Evolutionary conservation across 2,888 invertebrate genomes (phyloP), one percentile per base, ranked within the genome.

Genomic region (Trileptium ribeirensis): DNA sequence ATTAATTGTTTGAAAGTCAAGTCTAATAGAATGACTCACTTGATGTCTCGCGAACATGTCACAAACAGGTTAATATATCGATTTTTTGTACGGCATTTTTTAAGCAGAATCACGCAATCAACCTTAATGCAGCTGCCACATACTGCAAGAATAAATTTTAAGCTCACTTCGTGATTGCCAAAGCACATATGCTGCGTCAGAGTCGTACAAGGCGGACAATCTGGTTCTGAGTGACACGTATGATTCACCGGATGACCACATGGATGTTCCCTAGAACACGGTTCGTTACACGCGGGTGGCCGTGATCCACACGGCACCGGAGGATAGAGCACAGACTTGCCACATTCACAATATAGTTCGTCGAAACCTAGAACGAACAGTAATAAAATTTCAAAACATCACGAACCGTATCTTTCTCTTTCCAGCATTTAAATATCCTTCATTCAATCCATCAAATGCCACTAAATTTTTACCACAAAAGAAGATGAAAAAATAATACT

Each of bases 251-350:
- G 92, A 90, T 97, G 97, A 1, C 91, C 91, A 89, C 97, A 97
- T 0, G 92, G 85, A 84, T 96, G 94, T 39, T 89, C 87, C 75
- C 95, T 92, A 0, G 92, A 91, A 89, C 97, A 98, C 0, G 93
- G 93, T 31, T 92, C 91, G 74, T 90, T 90, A 90, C 98, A 98
- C 1, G 91, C 89, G 0, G 97, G 97, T 1, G 93, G 93, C 82
- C 93, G 92, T 0, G 95, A 94, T 31, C 97, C 97, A 89, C 98
- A 98, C 0, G 94, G 92, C 78, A 98, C 93, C 0, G 98, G 98
- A 0, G 98, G 97, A 88, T 93, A 93, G 80, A 94, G 89, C 39
- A 96, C 94, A 84, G 93, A 92, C 0, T 92, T 91, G 3, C 97
- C 97, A 89, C 98, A 98, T 88, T 94, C 94, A 89, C 98, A 98